Base-by-base conservation (phyloP, 2,113 vertebrate species). In the Amazona guildingii region DNA sequence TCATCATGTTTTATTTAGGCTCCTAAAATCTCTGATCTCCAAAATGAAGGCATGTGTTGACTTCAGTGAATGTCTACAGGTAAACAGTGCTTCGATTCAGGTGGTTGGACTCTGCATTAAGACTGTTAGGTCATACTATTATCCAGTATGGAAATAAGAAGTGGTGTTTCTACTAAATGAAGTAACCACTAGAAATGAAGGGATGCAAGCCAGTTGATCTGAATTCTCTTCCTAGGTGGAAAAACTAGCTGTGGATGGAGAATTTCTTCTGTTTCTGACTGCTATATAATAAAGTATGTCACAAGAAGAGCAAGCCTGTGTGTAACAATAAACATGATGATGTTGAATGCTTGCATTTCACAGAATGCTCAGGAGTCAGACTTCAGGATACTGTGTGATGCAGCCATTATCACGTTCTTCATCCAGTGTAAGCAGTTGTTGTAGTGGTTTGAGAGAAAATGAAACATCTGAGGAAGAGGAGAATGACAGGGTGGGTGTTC, bases 361-460 rank as follows among this genome's bases (percentile, higher is more conserved):
- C 95, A 97, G 95, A 94, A 62, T 86, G 17, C 93, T 96, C 80
- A 93, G 93, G 86, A 89, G 81, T 94, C 96, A 96, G 64, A 92
- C 94, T 64, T 95, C 95, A 80, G 94, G 97, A 91, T 96, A 97
- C 27, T 95, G 96, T 68, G 90, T 87, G 81, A 97, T 97, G 96
- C 96, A 95, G 86, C 96, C 96, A 44, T 88, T 97, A 77, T 95
- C 92, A 59, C 48, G 61, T 83, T 97, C 96, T 48, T 97, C 96
- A 78, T 97, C 97, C 88, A 96, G 73, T 46, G 90, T 95, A 95
- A 97, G 97, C 96, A 97, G 94, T 95, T 97, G 96, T 94, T 97
- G 96, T 91, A 97, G 93, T 85, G 96, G 93, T 91, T 92, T 97
- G 78, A 96, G 96, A 88, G 93, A 95, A 95, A 91, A 96, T 76